Conservation (phyloP, 2,888 invertebrate genomes). For the Cephus rjabovi region DNA sequence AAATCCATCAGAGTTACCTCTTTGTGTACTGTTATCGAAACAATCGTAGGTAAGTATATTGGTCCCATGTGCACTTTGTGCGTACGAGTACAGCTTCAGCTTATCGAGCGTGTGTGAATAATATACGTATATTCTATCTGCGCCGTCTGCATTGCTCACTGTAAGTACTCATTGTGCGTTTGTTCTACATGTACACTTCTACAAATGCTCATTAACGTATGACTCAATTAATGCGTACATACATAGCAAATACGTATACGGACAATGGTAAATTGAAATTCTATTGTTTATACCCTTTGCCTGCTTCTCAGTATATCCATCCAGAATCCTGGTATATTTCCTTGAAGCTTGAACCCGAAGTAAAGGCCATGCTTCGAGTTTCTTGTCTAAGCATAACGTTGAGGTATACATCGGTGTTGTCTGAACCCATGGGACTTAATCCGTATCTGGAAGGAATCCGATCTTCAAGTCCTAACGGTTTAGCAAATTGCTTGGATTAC, state of each 20-base stretch:
- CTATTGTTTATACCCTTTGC: background rate
- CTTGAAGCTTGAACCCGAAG: background rate
- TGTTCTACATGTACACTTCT: background rate
- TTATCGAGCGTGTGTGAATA: too few relatives aligned
- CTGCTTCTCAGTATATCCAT: background rate
- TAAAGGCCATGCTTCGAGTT: background rate
- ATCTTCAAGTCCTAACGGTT: background rate
- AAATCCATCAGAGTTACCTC: background rate
- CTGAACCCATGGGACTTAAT: slow-evolving; percentile 36
- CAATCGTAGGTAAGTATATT: background rate
- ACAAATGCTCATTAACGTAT: background rate
- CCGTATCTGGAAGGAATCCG: slow-evolving; percentile 28
- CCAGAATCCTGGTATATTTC: background rate
- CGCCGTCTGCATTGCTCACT: too few relatives aligned
- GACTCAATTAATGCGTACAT: background rate
- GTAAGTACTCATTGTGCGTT: too few relatives aligned
- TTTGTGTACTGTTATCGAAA: background rate
- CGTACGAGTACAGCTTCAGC: too few relatives aligned
- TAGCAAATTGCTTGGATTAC: background rate
- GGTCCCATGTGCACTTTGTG: background rate
- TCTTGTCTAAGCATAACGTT: slow-evolving; percentile 41
- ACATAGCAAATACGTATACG: background rate
- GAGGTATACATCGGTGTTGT: slow-evolving; percentile 19
- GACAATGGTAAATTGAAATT: background rate
- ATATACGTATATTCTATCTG: too few relatives aligned